Conservation (phyloP, 1,140 invertebrate species). For the Ostrea denselamellosa region DNA sequence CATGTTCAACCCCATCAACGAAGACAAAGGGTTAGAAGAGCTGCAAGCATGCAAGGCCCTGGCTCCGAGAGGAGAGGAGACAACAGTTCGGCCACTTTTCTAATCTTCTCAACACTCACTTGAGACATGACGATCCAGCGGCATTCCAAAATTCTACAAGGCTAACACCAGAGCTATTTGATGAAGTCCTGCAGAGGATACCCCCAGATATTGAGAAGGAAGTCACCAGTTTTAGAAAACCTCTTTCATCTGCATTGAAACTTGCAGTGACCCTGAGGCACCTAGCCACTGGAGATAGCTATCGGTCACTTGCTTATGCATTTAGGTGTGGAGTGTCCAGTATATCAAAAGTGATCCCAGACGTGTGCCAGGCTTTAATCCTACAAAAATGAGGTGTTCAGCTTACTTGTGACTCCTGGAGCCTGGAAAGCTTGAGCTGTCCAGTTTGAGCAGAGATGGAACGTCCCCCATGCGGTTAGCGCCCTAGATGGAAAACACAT, state of each 20-base stretch:
- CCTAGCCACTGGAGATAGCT: slow-evolving; percentile 55
- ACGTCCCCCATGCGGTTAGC: slow-evolving; percentile 52
- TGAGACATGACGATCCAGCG: slow-evolving; percentile 30
- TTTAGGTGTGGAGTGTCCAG: no score
- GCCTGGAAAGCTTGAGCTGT: slow-evolving; percentile 37
- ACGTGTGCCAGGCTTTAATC: slow-evolving; percentile 51
- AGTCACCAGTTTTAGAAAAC: slow-evolving; percentile 73
- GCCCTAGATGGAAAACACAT: slow-evolving; percentile 55
- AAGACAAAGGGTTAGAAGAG: slow-evolving; percentile 33
- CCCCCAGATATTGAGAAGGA: no score
- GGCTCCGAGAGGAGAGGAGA: slow-evolving; percentile 42
- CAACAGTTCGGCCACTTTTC: no score
- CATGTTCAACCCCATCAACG: no score
- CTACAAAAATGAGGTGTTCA: slow-evolving; percentile 50
- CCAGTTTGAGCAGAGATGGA: slow-evolving; percentile 49
- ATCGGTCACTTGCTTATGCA: slow-evolving; percentile 32
- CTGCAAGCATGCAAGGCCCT: slow-evolving; percentile 30
- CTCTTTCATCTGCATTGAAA: slow-evolving; percentile 87
- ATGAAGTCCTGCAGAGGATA: no score
- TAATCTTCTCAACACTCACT: slow-evolving; percentile 38
- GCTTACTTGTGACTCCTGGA: slow-evolving; percentile 39
- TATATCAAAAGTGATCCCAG: slow-evolving; percentile 39
- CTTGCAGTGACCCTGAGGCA: slow-evolving; percentile 58
- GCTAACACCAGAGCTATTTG: slow-evolving; percentile 56
- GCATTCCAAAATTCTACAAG: slow-evolving; percentile 55